Base-by-base conservation (phyloP, 2,113 vertebrate genomes). In the Rutilus rutilus region DNA sequence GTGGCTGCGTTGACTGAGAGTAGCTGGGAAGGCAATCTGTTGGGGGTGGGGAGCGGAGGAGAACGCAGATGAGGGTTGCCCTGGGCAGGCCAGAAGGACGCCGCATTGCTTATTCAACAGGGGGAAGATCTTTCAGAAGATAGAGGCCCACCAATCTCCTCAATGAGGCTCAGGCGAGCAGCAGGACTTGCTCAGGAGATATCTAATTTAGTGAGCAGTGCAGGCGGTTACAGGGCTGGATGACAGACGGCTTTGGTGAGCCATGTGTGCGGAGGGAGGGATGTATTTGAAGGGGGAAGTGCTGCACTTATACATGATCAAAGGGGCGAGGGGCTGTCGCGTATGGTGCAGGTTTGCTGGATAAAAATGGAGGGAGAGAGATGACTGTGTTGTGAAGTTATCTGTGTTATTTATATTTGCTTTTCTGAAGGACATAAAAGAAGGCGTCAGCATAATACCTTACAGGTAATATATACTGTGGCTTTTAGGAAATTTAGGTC, bases 51-150 rank as follows among this genome's bases (percentile, higher is more conserved):
- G 65, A 47, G 54, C 76, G n/a, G 64, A 47, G 89, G 86, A 21
- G 52, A 77, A 5, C 30, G 75, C 3, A 86, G 88, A 82, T 62
- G 86, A 84, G 85, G 91, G 87, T 90, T 86, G 86, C 89, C 88
- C 82, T 87, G 91, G 90, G 88, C 89, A 88, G 90, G 88, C 82
- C 91, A 91, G 91, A 91, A 90, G 89, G 91, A 90, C 25, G 88
- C 91, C 90, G 82, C 88, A 93, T 94, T 95, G 93, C 92, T 94
- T 95, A 95, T 95, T 94, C 93, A 95, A 93, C 87, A 93, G 92
- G 88, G 91, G 91, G 90, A 89, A 92, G 92, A 94, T 94, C 91
- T 88, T 87, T 90, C 65, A 86, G 90, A 90, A 89, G 92, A 94
- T 94, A 93, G 91, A 93, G 87, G 92, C 86, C 90, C 89, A 87